Evolutionary conservation across 1,140 invertebrate genomes (phyloP), one percentile per base, ranked within the genome.

Genomic region (Drosophila repletoides): DNA sequence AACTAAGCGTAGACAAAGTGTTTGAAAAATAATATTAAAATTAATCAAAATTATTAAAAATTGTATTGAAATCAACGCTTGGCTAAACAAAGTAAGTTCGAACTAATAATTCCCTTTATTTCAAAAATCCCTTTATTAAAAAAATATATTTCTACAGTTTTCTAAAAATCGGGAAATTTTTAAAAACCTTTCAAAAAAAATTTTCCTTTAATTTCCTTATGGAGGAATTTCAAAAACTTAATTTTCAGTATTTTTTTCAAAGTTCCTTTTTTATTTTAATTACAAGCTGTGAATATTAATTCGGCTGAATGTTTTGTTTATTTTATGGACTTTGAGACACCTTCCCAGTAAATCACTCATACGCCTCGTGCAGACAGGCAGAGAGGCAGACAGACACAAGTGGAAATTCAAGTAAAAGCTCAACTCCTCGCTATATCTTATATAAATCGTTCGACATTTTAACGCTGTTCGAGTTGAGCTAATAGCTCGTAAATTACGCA

Each of bases 371-470:
- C 15, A n/a, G n/a, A 45, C 5, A 19, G 12, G 21, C 21, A 12
- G 41, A 5, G 10, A 7, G 36, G n/a, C 21, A 10, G 5, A n/a
- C 26, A 48, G 1, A 17, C 29, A 10, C 10, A 28, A 9, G 10
- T 51, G 45, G 15, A 31, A 31, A 51, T 19, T 24, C 34, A 6
- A 41, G 34, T 21, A 17, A 22, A 6, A 12, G 21, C 12, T 28
- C 51, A 15, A n/a, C n/a, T 15, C 2, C n/a, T 33, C 36, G 33
- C 21, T 40, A 12, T 17, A 36, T 48, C 40, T 64, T 64, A 64
- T 56, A 48, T 64, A 64, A 64, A 64, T 56, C 41, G 60, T 22
- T 24, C 10, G 34, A 38, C 26, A 36, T 6, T 52, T 52, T 56
- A 45, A 24, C 24, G 40, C 28, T 19, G 46, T 33, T 51, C 3